These are phyloP conservation scores for Acrossocheilus fasciatus DNA, from an alignment of 2,797 vertebrate species.

Conservation along the genomic window DNA sequence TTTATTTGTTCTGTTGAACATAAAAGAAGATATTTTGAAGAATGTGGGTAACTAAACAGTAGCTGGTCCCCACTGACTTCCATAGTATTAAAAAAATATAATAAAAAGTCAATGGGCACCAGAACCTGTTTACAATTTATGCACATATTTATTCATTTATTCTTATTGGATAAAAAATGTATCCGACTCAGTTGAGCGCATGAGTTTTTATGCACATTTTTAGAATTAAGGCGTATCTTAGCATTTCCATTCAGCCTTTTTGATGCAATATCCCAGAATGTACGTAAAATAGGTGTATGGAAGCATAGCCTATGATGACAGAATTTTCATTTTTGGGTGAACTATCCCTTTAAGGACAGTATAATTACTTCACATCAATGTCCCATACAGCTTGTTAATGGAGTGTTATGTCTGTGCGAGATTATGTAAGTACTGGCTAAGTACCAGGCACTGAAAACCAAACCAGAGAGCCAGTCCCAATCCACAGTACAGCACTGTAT, in stretches of 20 bases:
- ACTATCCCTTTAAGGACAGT: background rate
- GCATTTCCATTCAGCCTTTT: background rate
- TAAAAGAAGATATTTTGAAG: background rate
- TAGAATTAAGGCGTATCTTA: background rate
- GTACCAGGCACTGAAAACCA: slow-evolving; percentile 15
- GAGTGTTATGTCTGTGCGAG: slow-evolving; percentile 47
- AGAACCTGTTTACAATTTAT: background rate
- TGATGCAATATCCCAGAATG: background rate
- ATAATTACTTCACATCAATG: background rate
- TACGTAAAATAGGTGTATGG: background rate
- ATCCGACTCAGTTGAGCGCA: background rate
- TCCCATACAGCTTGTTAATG: slow-evolving; percentile 64
- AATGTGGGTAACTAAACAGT: background rate
- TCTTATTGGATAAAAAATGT: background rate
- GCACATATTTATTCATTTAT: background rate
- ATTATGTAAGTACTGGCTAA: slow-evolving; percentile 55
- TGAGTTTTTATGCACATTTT: background rate
- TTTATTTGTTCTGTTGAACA: too few species aligned
- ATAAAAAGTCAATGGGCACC: background rate
- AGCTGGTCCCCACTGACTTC: background rate
- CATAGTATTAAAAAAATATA: background rate
- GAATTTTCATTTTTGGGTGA: background rate
- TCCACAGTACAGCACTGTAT: background rate
- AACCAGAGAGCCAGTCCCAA: background rate
- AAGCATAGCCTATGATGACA: background rate